These are phyloP conservation scores for Probosciger aterrimus DNA, from an alignment of 2,113 vertebrate species.

Conservation along the genomic window DNA sequence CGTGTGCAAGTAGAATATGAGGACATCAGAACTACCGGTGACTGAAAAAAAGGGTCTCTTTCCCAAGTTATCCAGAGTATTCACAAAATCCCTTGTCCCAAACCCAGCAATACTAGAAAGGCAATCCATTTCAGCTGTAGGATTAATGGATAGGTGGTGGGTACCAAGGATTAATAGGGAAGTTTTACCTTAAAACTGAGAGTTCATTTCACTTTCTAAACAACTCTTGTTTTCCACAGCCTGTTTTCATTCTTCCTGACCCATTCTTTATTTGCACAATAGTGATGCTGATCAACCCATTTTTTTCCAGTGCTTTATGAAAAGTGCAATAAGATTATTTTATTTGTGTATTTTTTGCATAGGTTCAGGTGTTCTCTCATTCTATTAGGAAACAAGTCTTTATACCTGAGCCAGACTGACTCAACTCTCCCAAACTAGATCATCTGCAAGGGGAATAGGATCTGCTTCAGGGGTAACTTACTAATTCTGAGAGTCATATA, in stretches of 20 bases:
- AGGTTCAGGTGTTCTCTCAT: neutral
- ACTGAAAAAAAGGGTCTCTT: neutral
- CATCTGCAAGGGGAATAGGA: neutral
- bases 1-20: neutral
- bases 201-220: conserved; percentile 1
- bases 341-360: neutral
- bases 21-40: neutral
- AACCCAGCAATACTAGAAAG: neutral
- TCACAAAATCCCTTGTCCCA: neutral
- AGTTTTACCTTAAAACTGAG: neutral
- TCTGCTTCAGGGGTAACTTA: neutral
- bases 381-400: neutral
- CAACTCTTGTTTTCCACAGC: neutral
- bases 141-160: no score
- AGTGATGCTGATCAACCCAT: neutral
- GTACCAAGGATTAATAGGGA: neutral
- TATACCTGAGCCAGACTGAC: neutral
- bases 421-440: neutral
- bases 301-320: neutral
- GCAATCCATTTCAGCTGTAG: neutral
- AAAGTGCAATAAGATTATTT: conserved; percentile 3
- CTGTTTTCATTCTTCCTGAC: neutral
- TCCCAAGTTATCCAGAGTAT: neutral
- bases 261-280: neutral
- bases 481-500: neutral